These are phyloP conservation scores for Galleria mellonella DNA, from an alignment of 1,140 invertebrate species.

Conservation along the genomic window DNA sequence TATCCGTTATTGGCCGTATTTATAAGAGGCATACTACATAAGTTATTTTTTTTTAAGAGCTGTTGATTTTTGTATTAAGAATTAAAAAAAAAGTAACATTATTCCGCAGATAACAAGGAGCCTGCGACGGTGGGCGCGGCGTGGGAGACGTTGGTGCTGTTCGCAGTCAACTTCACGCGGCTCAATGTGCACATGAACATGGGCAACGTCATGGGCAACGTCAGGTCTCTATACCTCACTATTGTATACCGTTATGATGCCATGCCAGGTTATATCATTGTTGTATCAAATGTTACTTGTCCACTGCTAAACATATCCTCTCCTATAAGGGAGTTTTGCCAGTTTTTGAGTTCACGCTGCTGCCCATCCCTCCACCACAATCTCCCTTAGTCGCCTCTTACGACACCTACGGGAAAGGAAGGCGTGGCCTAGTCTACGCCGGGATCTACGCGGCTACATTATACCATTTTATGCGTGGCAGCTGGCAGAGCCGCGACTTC, in stretches of 20 bases:
- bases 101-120: conserved; percentile 37
- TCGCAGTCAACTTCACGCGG: conserved; percentile 95
- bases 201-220: conserved; percentile 99
- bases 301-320: too few species aligned
- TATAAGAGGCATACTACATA: too few species aligned
- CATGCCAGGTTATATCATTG: background rate
- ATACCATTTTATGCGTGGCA: conserved; percentile 32
- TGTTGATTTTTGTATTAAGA: background rate
- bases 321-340: too few species aligned
- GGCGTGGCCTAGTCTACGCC: too few species aligned
- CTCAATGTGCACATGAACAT: conserved; percentile 99
- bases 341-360: too few species aligned
- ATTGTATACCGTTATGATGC: background rate
- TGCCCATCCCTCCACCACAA: too few species aligned
- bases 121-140: conserved; percentile 67
- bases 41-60: too few species aligned
- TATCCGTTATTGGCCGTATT: too few species aligned
- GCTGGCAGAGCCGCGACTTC: conserved; percentile 94
- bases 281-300: too few species aligned
- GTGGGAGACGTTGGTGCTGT: conserved; percentile 97
- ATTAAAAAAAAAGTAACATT: background rate
- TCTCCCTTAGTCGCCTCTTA: too few species aligned
- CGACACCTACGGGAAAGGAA: too few species aligned
- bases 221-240: conserved; percentile 74
- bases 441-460: too few species aligned